Percentiles rank a stretch among this genome's conserved stretches.
phyloP scores from a whole-genome alignment of 2,888 invertebrate species.

The Stenodera caucasica region DNA sequence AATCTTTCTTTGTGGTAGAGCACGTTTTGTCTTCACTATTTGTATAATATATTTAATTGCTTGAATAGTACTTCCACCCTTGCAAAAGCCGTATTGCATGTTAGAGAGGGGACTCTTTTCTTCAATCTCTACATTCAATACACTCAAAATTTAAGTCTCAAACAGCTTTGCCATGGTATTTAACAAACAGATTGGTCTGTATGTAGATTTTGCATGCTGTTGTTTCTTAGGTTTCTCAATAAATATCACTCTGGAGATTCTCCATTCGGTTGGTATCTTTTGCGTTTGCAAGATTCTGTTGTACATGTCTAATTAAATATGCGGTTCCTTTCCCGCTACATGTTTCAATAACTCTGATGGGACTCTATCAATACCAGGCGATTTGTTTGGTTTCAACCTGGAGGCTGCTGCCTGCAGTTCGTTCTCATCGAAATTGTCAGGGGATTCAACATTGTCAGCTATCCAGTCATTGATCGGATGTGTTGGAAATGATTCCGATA shows the following conservation, averaged over 20 bases:
- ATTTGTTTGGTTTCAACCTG: constrained; percentile 10
- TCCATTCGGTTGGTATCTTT: constrained; percentile 13
- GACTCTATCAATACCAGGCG: neutral
- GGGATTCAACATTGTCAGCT: constrained; percentile 10
- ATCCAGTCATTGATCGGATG: neutral
- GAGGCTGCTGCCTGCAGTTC: neutral
- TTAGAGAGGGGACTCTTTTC: no score
- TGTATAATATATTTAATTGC: no score
- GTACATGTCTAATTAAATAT: constrained; percentile 12
- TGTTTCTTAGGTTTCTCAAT: constrained; percentile 12
- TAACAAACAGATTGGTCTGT: constrained; percentile 22
- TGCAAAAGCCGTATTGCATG: no score
- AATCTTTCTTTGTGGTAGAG: neutral
- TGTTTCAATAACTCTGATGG: constrained; percentile 7
- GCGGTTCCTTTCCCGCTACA: neutral
- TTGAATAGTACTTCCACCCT: no score
- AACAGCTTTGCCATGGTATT: constrained; percentile 19
- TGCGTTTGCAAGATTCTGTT: constrained; percentile 9
- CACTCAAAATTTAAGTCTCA: constrained; percentile 5
- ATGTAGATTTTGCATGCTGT: constrained; percentile 6
- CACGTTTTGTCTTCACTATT: no score
- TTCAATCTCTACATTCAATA: no score
- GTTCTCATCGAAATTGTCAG: constrained; percentile 3
- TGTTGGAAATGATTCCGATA: neutral
- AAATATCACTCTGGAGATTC: constrained; percentile 6